phyloP scores from a whole-genome alignment of 2,888 invertebrate species.

The Aspidapion aeneum region DNA sequence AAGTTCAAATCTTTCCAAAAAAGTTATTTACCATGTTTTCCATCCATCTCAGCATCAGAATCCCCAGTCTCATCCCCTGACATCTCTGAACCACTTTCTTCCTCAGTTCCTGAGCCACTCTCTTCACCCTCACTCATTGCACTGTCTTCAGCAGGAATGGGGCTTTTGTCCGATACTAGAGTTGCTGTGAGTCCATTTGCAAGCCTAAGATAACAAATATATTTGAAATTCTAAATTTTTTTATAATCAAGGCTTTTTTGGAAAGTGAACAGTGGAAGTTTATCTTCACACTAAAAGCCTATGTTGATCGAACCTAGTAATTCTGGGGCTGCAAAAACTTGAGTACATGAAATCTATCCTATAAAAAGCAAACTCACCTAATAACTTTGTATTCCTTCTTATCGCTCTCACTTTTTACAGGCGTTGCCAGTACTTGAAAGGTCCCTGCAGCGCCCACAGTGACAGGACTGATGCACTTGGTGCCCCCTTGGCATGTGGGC shows the following conservation, averaged over 20 bases:
- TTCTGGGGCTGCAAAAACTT: too few species aligned
- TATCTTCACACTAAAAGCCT: neutral
- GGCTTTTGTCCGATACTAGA: slow-evolving; percentile 60
- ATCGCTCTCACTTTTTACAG: slow-evolving; percentile 72
- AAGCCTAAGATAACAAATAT: too few species aligned
- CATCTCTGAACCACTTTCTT: slow-evolving; percentile 16
- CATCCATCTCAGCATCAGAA: neutral
- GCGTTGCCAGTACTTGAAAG: slow-evolving; percentile 47
- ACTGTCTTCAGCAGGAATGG: slow-evolving; percentile 29
- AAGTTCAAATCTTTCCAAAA: too few species aligned
- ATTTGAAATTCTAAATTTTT: neutral
- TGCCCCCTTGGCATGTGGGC: neutral
- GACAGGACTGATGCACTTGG: neutral
- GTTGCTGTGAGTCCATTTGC: slow-evolving; percentile 70
- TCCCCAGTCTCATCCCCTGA: slow-evolving; percentile 7
- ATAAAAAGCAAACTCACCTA: too few species aligned
- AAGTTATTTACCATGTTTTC: neutral
- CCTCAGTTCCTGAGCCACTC: neutral
- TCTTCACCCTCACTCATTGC: slow-evolving; percentile 27
- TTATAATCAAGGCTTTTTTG: too few species aligned
- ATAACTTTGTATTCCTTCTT: slow-evolving; percentile 72
- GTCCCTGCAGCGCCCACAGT: too few species aligned
- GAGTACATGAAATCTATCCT: too few species aligned
- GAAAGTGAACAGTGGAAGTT: neutral
- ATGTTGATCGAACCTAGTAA: too few species aligned